These are phyloP conservation scores for Pedionomus torquatus DNA, from an alignment of 2,113 vertebrate genomes.

Conservation along the genomic window DNA sequence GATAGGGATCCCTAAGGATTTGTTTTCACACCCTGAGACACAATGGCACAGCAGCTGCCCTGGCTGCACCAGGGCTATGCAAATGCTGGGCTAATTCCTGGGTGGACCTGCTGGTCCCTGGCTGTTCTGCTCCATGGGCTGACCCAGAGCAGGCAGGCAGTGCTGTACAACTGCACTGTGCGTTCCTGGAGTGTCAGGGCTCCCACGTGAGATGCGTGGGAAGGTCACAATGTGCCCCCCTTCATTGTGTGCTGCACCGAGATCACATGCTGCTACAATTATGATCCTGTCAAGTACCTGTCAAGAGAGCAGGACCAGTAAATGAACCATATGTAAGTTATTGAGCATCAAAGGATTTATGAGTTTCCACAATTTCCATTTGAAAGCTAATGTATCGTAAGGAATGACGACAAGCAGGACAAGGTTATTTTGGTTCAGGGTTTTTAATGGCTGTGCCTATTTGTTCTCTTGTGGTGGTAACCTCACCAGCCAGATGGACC, in stretches of 20 bases:
- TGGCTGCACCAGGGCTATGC: neutral
- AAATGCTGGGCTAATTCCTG: neutral
- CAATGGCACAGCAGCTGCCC: rapidly evolving
- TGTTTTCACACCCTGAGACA: neutral
- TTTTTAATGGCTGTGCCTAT: neutral
- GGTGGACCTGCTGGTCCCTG: rapidly evolving
- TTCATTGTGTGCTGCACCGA: neutral
- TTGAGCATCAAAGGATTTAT: neutral
- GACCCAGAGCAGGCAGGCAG: neutral
- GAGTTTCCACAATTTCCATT: neutral
- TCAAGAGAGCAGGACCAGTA: neutral
- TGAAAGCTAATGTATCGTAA: neutral
- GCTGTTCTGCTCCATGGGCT: rapidly evolving
- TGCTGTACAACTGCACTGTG: neutral
- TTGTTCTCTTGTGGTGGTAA: neutral
- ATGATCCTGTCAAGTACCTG: neutral
- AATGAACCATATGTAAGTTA: rapidly evolving
- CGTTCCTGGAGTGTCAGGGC: rapidly evolving
- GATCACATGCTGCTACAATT: rapidly evolving
- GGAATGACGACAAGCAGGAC: neutral
- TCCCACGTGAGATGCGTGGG: rapidly evolving
- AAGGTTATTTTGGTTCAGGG: neutral
- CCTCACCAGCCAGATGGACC: neutral
- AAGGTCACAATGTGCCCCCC: neutral
- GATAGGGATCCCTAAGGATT: neutral